Conservation (phyloP, 2,888 invertebrate genomes). For the Drosophila dives region DNA sequence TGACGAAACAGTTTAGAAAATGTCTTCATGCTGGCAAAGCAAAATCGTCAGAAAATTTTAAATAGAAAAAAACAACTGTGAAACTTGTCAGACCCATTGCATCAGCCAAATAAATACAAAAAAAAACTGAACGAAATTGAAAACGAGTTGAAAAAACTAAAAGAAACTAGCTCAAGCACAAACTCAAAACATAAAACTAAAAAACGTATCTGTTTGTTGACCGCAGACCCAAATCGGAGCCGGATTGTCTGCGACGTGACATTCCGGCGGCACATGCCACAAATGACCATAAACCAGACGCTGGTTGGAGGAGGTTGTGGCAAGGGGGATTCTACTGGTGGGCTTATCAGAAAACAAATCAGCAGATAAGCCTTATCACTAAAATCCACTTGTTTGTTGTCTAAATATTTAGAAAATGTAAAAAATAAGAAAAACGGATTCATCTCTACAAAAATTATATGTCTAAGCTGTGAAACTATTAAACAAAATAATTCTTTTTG, state of each 20-base stretch:
- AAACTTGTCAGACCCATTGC: constrained; percentile 39
- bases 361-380: constrained; percentile 29
- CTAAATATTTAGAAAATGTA: constrained; percentile 10
- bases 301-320: neutral
- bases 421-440: neutral
- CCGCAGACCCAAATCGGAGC: constrained; percentile 28
- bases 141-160: constrained; percentile 2
- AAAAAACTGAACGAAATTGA: neutral
- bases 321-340: neutral
- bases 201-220: constrained; percentile 4
- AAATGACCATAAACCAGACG: neutral
- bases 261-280: neutral
- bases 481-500: neutral
- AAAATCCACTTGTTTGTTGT: constrained; percentile 19
- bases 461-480: neutral
- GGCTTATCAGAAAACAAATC: constrained; percentile 39
- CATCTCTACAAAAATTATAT: neutral
- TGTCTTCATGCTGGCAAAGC: constrained; percentile 43
- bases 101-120: constrained; percentile 42
- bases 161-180: constrained; percentile 58
- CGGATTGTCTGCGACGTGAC: constrained; percentile 39
- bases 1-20: constrained; percentile 41
- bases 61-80: constrained; percentile 8
- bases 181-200: constrained; percentile 5
- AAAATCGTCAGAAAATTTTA: constrained; percentile 5